Evolutionary conservation across 2,888 invertebrate genomes (phyloP), one percentile per base, ranked within the genome.

Genomic region (Rotaria sp.): DNA sequence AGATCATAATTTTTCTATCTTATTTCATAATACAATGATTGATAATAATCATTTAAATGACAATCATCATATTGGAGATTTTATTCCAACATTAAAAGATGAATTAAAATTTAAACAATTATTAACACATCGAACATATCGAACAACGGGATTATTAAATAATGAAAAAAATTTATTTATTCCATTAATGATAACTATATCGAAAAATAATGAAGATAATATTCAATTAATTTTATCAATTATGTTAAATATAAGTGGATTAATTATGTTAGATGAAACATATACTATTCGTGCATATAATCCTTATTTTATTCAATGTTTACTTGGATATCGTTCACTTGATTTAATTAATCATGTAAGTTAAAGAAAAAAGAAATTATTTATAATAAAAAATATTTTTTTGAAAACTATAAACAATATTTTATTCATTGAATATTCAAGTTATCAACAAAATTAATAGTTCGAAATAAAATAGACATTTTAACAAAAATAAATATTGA

Each of bases 341-440:
- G 80, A 80, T 45, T 80, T 80, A 45, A 80, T 80, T 15, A 80
- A 80, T 80, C 80, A 80, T 80, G 80, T 80, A 45, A 80, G 45
- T 75, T 5, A 74, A n/a, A n/a, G n/a, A n/a, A n/a, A n/a, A n/a
- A n/a, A n/a, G n/a, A n/a, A n/a, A n/a, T n/a, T n/a, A n/a, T n/a
- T n/a, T n/a, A n/a, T n/a, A n/a, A n/a, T n/a, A n/a, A n/a, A n/a
- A n/a, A n/a, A n/a, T n/a, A n/a, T n/a, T n/a, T n/a, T n/a, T n/a
- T n/a, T n/a, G n/a, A n/a, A n/a, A n/a, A n/a, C n/a, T n/a, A n/a
- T n/a, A n/a, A n/a, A n/a, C n/a, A n/a, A n/a, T n/a, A n/a, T n/a
- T n/a, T n/a, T n/a, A n/a, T n/a, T n/a, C n/a, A n/a, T n/a, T n/a
- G n/a, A n/a, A n/a, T n/a, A n/a, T n/a, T n/a, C n/a, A n/a, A n/a